Base-by-base conservation (phyloP, 2,888 invertebrate genomes). In the Phortica okadai region DNA sequence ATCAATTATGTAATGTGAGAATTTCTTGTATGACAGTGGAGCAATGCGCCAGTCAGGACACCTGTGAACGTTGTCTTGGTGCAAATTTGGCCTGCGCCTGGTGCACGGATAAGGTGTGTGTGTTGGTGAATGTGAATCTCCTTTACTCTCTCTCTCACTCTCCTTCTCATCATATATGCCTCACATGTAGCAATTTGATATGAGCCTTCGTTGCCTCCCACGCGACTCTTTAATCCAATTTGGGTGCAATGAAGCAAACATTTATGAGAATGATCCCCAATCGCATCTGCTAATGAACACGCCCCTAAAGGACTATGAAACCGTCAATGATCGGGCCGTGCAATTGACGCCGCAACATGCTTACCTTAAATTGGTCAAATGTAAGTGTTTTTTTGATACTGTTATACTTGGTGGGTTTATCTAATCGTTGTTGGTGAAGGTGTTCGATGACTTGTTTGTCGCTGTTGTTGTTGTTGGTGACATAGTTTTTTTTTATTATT, bases 261-360 rank as follows among this genome's bases (percentile, higher is more conserved):
- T 91, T 75, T 88, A 89, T 78, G 84, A 82, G 67, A 91, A 91
- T 78, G 82, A 88, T 50, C 88, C 89, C 25, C 74, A 84, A 56
- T 74, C 81, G 41, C 79, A 84, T n/a, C 70, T 86, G 6, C 75
- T 89, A 2, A 80, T 80, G 66, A 80, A 90, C 72, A 80, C 77
- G 1, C 83, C 85, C 3, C 77, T 90, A 7, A 88, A 86, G 79
- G 92, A 91, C 78, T 91, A 89, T 69, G 84, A 87, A 76, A 80
- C 92, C 16, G 93, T 74, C 2, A 81, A 81, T 75, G 84, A 84
- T 73, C 85, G 83, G 33, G 89, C 89, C 6, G 93, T 94, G 69
- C 95, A 95, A 89, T 93, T 95, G 70, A 93, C 93, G 82, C 95
- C 95, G 1, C 95, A 95, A 89, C 92, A 90, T 80, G 91, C 94